phyloP scores from a whole-genome alignment of 92 coral and sea anemone genomes.

The Bergia puertoricense region DNA sequence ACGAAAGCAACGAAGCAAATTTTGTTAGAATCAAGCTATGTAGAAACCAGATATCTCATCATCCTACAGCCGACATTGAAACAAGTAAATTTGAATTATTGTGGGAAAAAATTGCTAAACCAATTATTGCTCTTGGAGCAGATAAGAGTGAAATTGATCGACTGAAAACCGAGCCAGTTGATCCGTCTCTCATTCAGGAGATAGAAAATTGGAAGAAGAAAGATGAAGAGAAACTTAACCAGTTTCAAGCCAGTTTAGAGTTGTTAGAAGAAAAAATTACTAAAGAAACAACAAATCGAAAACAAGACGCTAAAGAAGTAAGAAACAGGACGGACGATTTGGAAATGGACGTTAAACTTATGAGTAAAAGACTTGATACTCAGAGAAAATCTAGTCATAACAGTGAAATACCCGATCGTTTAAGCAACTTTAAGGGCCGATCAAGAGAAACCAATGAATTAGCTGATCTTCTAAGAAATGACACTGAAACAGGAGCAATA shows the following conservation, averaged over 20 bases:
- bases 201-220: not conserved
- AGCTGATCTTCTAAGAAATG: not conserved
- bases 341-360: not conserved
- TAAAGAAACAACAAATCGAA: too few relatives aligned
- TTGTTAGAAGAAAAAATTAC: not conserved
- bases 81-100: slow-evolving; percentile 35
- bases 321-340: not conserved
- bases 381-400: not conserved
- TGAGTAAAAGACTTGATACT: not conserved
- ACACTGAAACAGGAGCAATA: slow-evolving; percentile 12
- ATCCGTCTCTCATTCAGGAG: not conserved
- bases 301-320: not conserved
- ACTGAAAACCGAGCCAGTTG: slow-evolving; percentile 44
- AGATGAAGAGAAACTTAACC: not conserved
- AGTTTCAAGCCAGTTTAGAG: not conserved
- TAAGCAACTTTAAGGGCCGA: slow-evolving; percentile 34
- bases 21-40: slow-evolving; percentile 48
- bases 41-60: slow-evolving; percentile 58
- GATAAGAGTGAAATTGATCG: slow-evolving; percentile 30
- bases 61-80: slow-evolving; percentile 22
- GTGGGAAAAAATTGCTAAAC: slow-evolving; percentile 42
- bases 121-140: slow-evolving; percentile 42
- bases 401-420: slow-evolving; percentile 21
- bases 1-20: slow-evolving; percentile 45
- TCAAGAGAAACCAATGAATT: slow-evolving; percentile 16